These are phyloP conservation scores for Galago senegalensis DNA, from an alignment of 2,797 vertebrate genomes.

Conservation along the genomic window DNA sequence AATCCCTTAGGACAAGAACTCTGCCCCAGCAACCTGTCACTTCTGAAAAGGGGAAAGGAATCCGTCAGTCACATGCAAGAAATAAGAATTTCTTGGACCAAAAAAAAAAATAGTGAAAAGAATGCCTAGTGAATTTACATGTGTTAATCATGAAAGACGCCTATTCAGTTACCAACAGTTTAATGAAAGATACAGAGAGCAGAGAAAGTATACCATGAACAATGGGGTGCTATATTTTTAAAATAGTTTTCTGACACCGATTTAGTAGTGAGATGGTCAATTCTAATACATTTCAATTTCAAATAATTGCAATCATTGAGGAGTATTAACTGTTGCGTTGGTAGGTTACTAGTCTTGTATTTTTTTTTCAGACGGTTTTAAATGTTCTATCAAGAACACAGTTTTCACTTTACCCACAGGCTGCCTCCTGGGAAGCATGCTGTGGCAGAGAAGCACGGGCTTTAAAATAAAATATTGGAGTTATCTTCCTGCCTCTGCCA, in stretches of 20 bases:
- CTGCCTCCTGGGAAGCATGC: background rate
- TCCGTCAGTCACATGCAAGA: background rate
- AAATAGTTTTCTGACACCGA: background rate
- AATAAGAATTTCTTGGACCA: slow-evolving; percentile 34
- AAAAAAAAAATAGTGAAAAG: background rate
- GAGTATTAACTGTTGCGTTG: background rate
- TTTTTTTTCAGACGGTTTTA: background rate
- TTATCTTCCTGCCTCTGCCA: background rate
- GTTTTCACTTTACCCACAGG: background rate
- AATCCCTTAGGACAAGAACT: background rate
- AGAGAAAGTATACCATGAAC: background rate
- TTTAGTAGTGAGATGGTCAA: background rate
- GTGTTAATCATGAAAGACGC: background rate
- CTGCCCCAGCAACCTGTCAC: background rate
- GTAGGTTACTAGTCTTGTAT: background rate
- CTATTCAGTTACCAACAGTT: background rate
- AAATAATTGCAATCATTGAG: background rate
- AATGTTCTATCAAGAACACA: background rate
- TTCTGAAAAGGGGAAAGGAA: background rate
- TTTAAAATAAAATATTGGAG: background rate
- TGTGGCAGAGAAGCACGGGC: background rate
- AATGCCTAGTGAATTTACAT: background rate
- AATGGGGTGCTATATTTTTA: background rate
- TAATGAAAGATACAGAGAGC: too few relatives aligned
- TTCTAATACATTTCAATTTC: background rate